Evolutionary conservation across 2,888 invertebrate species (phyloP).

Genomic region (Caenorhabditis zanzibari): DNA sequence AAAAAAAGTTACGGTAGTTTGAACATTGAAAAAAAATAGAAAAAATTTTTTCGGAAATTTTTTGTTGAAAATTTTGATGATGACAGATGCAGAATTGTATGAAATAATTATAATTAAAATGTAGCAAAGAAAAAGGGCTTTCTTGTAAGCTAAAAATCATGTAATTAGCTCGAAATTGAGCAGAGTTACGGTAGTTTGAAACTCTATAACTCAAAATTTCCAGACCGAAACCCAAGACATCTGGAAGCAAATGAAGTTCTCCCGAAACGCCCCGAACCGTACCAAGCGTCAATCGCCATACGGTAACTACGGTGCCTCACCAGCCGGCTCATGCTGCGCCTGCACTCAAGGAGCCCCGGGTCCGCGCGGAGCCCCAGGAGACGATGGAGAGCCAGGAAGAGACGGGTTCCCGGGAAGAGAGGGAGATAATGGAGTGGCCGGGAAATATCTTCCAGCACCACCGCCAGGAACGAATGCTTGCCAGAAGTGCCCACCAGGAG

Average conservation of each 20-base stretch:
- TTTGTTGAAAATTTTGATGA: too few species aligned
- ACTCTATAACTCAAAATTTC: slow-evolving; percentile 6
- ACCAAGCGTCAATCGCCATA: slow-evolving; percentile 71
- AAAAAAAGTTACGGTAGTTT: too few species aligned
- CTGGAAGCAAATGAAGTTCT: slow-evolving; percentile 81
- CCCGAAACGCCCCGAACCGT: slow-evolving; percentile 49
- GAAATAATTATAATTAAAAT: too few species aligned
- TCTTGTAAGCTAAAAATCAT: too few species aligned
- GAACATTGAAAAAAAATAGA: too few species aligned
- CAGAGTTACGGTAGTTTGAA: too few species aligned
- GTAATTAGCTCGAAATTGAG: too few species aligned
- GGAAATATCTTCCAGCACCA: slow-evolving; percentile 77
- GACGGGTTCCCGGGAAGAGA: slow-evolving; percentile 72
- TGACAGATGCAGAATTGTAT: too few species aligned
- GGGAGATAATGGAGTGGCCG: slow-evolving; percentile 69
- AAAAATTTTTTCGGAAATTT: too few species aligned
- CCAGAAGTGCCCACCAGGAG: slow-evolving; percentile 78
- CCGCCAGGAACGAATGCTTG: slow-evolving; percentile 74
- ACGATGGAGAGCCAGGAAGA: slow-evolving; percentile 73
- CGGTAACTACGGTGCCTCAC: slow-evolving; percentile 69
- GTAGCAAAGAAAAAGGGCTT: too few species aligned
- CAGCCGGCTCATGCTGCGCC: slow-evolving; percentile 79
- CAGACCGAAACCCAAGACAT: slow-evolving; percentile 81
- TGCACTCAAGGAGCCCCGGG: slow-evolving; percentile 81
- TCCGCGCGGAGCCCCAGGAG: slow-evolving; percentile 76